phyloP scores from a whole-genome alignment of 2,888 invertebrate genomes.

The Cheilosia impressa region DNA sequence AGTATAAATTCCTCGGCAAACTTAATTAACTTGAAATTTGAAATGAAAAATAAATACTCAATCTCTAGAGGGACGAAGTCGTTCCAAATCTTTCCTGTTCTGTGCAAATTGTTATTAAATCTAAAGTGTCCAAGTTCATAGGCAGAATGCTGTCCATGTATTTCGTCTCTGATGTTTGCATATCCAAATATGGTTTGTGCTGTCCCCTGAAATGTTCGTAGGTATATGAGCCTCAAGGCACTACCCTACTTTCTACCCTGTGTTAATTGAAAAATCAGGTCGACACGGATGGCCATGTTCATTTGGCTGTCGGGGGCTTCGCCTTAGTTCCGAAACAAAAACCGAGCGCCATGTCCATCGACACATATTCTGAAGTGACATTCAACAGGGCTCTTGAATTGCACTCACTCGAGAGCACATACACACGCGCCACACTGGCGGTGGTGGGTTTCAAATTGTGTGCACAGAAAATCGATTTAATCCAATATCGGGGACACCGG shows the following conservation, averaged over 20 bases:
- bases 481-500: conserved; percentile 28
- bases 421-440: background rate
- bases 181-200: too few relatives aligned
- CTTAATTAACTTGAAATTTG: conserved; percentile 12
- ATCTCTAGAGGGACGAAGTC: background rate
- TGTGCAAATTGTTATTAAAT: background rate
- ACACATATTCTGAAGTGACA: conserved; percentile 35
- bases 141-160: too few relatives aligned
- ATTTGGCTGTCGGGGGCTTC: background rate
- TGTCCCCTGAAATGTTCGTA: background rate
- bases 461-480: conserved; percentile 37
- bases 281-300: conserved; percentile 9
- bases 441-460: background rate
- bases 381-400: conserved; percentile 54
- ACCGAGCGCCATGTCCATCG: conserved; percentile 16
- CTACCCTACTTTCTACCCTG: background rate
- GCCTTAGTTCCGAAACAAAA: conserved; percentile 9
- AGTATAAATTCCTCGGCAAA: background rate
- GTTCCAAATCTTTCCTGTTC: background rate
- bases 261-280: conserved; percentile 29
- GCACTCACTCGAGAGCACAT: background rate
- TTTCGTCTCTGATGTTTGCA: too few relatives aligned
- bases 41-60: background rate
- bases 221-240: background rate
- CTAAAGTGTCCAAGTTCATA: background rate